Evolutionary conservation across 2,113 vertebrate species (phyloP).

Genomic region (Chionis minor): DNA sequence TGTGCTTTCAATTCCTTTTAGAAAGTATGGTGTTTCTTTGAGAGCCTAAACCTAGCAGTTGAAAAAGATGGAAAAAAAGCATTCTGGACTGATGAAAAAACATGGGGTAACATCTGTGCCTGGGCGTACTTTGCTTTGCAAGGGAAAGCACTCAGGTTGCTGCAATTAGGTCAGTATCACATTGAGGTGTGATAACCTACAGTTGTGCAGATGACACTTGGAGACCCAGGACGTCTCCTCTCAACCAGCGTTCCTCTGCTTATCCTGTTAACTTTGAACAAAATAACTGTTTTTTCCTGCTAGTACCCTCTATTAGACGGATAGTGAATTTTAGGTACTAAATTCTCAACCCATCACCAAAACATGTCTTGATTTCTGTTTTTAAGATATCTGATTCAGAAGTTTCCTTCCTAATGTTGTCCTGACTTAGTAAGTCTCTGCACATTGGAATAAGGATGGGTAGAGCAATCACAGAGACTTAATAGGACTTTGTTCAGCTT

Average conservation of each 20-base stretch:
- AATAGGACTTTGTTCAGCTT: neutral
- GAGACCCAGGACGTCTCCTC: neutral
- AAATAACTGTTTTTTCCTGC: neutral
- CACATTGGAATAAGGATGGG: neutral
- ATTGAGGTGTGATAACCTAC: neutral
- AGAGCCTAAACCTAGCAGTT: neutral
- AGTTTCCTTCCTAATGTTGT: neutral
- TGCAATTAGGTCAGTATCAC: neutral
- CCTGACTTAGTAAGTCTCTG: neutral
- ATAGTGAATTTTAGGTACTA: neutral
- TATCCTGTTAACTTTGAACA: neutral
- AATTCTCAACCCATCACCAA: neutral
- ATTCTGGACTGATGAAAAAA: neutral
- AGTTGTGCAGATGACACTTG: neutral
- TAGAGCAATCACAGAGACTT: neutral
- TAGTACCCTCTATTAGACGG: neutral
- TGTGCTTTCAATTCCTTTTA: neutral
- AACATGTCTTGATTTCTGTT: neutral
- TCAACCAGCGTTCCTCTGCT: neutral
- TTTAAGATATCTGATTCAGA: neutral
- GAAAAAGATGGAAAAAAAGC: neutral
- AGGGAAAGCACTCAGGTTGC: neutral
- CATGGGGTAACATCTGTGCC: neutral
- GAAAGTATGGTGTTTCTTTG: neutral
- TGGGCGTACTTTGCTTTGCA: neutral